phyloP scores from a whole-genome alignment of 2,113 vertebrate species.

The Poecilia latipinna region DNA sequence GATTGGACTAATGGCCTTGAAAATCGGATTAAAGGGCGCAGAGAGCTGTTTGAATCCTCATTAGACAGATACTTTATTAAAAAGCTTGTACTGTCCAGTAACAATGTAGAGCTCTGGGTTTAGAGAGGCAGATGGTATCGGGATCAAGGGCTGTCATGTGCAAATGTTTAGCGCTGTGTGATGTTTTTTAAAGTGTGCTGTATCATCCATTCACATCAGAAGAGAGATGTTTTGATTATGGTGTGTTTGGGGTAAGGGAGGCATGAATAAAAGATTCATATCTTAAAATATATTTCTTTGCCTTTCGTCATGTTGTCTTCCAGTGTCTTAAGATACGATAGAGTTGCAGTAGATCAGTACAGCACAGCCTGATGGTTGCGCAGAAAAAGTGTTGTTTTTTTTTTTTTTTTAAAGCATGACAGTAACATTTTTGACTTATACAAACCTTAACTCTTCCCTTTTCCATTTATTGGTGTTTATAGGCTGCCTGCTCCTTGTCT shows the following conservation, averaged over 20 bases:
- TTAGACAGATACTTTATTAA: constrained; percentile 30
- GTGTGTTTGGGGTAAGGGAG: constrained; percentile 6
- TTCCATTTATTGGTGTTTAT: constrained; percentile 56
- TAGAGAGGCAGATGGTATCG: constrained; percentile 34
- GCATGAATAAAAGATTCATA: constrained; percentile 10
- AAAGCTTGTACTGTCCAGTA: constrained; percentile 16
- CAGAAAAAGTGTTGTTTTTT: neutral
- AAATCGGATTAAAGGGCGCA: constrained; percentile 33
- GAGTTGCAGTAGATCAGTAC: neutral
- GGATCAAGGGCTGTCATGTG: constrained; percentile 22
- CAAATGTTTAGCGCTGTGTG: constrained; percentile 10
- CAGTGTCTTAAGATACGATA: neutral
- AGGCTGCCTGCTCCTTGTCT: constrained; percentile 63
- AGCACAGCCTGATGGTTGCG: constrained; percentile 10
- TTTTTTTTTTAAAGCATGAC: constrained; percentile 32
- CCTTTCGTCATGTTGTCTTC: constrained; percentile 19
- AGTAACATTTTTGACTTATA: constrained; percentile 51
- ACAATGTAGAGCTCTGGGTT: constrained; percentile 27
- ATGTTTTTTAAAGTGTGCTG: constrained; percentile 14
- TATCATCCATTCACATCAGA: constrained; percentile 10
- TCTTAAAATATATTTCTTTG: constrained; percentile 7
- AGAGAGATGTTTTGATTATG: constrained; percentile 28
- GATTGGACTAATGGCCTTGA: constrained; percentile 29
- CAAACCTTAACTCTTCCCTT: constrained; percentile 41
- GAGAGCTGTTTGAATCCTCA: constrained; percentile 29